A percentile compares a stretch with the other conserved stretches of the same genome.
These are phyloP conservation scores for Drosophila testacea DNA, from an alignment of 2,888 invertebrate species.

Conservation along the genomic window DNA sequence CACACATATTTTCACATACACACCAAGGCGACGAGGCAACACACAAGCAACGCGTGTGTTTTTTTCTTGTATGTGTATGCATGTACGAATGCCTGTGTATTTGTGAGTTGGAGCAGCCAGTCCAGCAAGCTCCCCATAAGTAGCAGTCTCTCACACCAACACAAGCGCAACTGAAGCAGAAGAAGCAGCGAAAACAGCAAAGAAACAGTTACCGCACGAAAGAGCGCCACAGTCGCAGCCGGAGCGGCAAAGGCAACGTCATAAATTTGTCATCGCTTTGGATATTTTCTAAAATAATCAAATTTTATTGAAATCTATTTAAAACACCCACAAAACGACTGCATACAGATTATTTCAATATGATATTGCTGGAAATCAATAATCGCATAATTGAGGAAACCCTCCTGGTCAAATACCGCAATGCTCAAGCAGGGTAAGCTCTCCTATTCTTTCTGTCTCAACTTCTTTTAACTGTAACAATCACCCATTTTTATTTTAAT, in stretches of 20 bases:
- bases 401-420: constrained; percentile 96
- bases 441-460: constrained; percentile 29
- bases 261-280: constrained; percentile 76
- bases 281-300: constrained; percentile 41
- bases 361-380: constrained; percentile 99
- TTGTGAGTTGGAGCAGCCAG: constrained; percentile 65
- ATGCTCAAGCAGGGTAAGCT: constrained; percentile 96
- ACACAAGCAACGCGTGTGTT: constrained; percentile 34
- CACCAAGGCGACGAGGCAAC: constrained; percentile 41
- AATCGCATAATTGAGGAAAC: constrained; percentile 99
- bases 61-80: constrained; percentile 18
- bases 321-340: constrained; percentile 9
- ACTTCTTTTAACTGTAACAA: constrained; percentile 40
- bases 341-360: constrained; percentile 80
- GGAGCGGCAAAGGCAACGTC: constrained; percentile 77
- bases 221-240: constrained; percentile 64
- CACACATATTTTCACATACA: constrained; percentile 33
- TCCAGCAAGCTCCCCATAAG: constrained; percentile 59
- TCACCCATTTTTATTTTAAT: constrained; percentile 51
- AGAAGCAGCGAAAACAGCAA: constrained; percentile 44
- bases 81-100: constrained; percentile 52
- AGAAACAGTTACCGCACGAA: constrained; percentile 73
- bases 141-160: constrained; percentile 58
- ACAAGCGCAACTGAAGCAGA: constrained; percentile 50
- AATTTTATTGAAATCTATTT: constrained; percentile 29